Base-by-base conservation (phyloP, 2,888 invertebrate species). In the Sarcophaga caerulescens region DNA sequence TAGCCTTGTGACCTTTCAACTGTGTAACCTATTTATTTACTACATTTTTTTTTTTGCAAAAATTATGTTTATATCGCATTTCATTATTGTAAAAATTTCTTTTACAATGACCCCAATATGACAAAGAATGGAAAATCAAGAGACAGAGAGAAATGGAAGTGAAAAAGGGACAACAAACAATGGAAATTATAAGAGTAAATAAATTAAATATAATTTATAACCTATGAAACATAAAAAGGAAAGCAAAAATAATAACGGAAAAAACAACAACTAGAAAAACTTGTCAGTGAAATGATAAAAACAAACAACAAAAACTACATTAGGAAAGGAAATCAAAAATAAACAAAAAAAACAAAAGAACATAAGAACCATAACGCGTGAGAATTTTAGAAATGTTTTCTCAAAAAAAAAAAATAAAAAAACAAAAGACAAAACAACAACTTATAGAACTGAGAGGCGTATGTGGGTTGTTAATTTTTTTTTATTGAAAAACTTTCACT, bases 381-480 rank as follows among this genome's bases (percentile, higher is more conserved):
- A 76, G 65, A 57, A 66, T 57, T 66, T 75, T 35, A 19, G 6
- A 60, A 44, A 60, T 70, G 52, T 10, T 69, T 23, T 2, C 3
- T 3, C 17, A 17, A 52, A 52, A 14, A 4, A 1, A 17, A 17
- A 52, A 14, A n/a, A n/a, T n/a, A n/a, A 52, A 52, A 12, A 14
- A 47, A 11, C 47, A 14, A 1, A 52, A 8, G 35, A 35, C 35
- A 52, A 14, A 14, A 4, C 52, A 17, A 52, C 4, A 47, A 52
- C 12, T 47, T 25, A 23, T 45, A n/a, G 57, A 35, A 17, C 70
- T n/a, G 11, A 14, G 21, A 25, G 57, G 47, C 35, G 5, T 66
- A 11, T 76, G 35, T 66, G 47, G 47, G 23, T 60, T 62, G 62
- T 77, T 25, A 45, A 8, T 57, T 70, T 57, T 71, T 57, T 14